phyloP scores from a whole-genome alignment of 2,113 vertebrate species.

The Dolichallabes microphthalmus region DNA sequence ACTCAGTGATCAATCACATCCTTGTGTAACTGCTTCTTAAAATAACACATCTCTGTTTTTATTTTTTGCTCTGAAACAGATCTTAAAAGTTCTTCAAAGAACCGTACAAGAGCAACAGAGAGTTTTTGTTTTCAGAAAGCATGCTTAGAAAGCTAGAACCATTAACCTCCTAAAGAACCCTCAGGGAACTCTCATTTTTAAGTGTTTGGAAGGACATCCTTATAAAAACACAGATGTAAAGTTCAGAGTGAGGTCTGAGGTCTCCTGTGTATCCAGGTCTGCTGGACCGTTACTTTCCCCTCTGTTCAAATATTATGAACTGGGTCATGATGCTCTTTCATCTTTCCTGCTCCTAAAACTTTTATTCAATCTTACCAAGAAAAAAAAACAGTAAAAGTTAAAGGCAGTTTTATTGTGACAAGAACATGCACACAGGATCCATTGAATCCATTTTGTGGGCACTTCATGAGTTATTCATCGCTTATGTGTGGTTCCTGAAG shows the following conservation, averaged over 20 bases:
- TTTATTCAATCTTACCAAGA: constrained; percentile 38
- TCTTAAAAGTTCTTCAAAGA: background rate
- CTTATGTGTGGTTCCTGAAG: constrained; percentile 23
- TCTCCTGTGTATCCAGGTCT: background rate
- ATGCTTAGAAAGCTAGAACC: background rate
- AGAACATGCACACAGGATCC: constrained; percentile 57
- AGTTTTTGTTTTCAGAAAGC: background rate
- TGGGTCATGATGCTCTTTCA: background rate
- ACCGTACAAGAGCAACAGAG: background rate
- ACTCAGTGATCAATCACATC: background rate
- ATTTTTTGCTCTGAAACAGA: background rate
- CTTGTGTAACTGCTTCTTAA: background rate
- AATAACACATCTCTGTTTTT: background rate
- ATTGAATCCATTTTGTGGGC: constrained; percentile 50
- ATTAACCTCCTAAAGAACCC: background rate
- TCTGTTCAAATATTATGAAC: constrained; percentile 26
- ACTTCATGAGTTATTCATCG: constrained; percentile 56
- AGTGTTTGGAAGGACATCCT: background rate
- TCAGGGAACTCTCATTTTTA: background rate
- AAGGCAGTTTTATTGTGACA: constrained; percentile 51
- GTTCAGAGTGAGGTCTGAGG: background rate
- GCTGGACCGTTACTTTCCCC: background rate
- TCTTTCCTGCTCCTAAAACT: background rate
- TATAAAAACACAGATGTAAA: background rate
- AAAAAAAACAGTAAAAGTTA: constrained; percentile 1